Conservation (phyloP, 2,888 invertebrate species). For the Microdon myrmicae region DNA sequence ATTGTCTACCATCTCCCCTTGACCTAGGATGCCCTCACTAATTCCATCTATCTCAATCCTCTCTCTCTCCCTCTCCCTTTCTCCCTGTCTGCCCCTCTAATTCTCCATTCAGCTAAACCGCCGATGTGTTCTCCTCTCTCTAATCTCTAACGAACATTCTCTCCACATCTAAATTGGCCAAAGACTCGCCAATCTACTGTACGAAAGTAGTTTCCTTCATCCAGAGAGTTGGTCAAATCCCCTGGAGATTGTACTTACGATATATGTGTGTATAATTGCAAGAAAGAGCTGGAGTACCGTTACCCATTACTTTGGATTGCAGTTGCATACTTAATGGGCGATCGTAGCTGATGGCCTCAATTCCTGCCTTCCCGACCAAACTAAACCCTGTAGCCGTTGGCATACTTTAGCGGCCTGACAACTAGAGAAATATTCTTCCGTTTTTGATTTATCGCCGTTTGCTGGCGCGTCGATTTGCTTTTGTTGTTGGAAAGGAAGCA, state of each 20-base stretch:
- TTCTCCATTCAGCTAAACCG: too few relatives aligned
- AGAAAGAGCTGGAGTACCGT: constrained; percentile 44
- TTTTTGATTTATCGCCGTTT: constrained; percentile 50
- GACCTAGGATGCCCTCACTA: too few relatives aligned
- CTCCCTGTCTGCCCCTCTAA: too few relatives aligned
- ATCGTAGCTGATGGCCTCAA: constrained; percentile 36
- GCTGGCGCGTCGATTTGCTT: constrained; percentile 15
- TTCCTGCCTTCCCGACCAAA: constrained; percentile 31
- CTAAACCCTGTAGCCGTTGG: constrained; percentile 8
- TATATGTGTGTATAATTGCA: constrained; percentile 41
- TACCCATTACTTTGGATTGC: constrained; percentile 26
- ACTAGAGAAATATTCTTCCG: constrained; percentile 43
- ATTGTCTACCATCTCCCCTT: too few relatives aligned
- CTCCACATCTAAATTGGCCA: constrained; percentile 26
- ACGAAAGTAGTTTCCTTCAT: too few relatives aligned
- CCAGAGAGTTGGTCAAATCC: constrained; percentile 39
- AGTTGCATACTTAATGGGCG: constrained; percentile 41
- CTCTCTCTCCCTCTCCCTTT: too few relatives aligned
- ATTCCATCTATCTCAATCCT: too few relatives aligned
- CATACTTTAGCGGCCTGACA: constrained; percentile 23
- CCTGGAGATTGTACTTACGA: constrained; percentile 43
- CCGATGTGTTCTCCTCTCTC: too few relatives aligned
- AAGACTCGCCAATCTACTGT: constrained; percentile 15
- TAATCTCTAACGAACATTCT: constrained; percentile 19
- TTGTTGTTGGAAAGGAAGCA: not conserved